phyloP scores from a whole-genome alignment of 2,888 invertebrate species.

The Orthosia incerta region DNA sequence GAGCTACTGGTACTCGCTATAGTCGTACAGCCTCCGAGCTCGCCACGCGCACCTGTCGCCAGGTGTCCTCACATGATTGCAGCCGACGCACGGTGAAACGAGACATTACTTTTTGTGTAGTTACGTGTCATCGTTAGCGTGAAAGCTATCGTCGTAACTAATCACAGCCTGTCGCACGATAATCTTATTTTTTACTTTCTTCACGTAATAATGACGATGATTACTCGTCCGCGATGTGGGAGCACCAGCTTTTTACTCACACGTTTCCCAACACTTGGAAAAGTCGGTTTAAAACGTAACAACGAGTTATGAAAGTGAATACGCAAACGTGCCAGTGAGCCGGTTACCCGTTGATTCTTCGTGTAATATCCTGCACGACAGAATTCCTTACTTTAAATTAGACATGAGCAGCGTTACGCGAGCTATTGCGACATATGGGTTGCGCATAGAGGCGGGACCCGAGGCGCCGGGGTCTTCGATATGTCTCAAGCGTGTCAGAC shows the following conservation, averaged over 20 bases:
- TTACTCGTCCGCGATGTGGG: slow-evolving; percentile 86
- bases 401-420: slow-evolving; percentile 69
- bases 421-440: slow-evolving; percentile 71
- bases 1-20: slow-evolving; percentile 71
- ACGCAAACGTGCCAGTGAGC: slow-evolving; percentile 83
- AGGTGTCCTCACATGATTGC: slow-evolving; percentile 76
- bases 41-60: slow-evolving; percentile 86
- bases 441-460: slow-evolving; percentile 48
- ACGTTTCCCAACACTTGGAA: slow-evolving; percentile 87
- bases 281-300: slow-evolving; percentile 87
- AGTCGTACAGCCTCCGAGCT: slow-evolving; percentile 73
- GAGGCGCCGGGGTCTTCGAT: slow-evolving; percentile 68
- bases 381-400: slow-evolving; percentile 76
- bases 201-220: slow-evolving; percentile 78
- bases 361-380: slow-evolving; percentile 82
- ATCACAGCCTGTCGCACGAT: slow-evolving; percentile 80
- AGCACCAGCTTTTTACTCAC: slow-evolving; percentile 85
- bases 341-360: slow-evolving; percentile 79
- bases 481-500: slow-evolving; percentile 72
- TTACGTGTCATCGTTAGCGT: slow-evolving; percentile 79
- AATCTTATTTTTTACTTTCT: slow-evolving; percentile 77
- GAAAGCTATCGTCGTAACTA: slow-evolving; percentile 82
- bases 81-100: slow-evolving; percentile 60
- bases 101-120: slow-evolving; percentile 69
- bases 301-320: slow-evolving; percentile 88